Base-by-base conservation (phyloP, 2,797 vertebrate genomes). In the Gallinago nigripennis region DNA sequence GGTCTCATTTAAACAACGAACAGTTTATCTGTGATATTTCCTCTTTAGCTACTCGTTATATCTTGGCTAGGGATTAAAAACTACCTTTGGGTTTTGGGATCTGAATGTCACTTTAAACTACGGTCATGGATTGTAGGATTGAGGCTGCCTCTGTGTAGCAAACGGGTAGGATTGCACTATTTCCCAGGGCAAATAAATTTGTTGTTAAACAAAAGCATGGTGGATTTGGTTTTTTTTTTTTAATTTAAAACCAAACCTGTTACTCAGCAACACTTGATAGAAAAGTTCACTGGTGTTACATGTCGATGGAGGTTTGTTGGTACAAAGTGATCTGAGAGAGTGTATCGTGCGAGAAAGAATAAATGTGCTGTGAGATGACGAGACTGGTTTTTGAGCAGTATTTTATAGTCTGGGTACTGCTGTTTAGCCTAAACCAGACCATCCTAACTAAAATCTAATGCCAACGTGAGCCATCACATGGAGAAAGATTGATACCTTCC, bases 141-240 rank as follows among this genome's bases (percentile, higher is more conserved):
- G 45, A 75, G 33, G 70, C 23, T 81, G 35, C 31, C 12, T 51
- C 31, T 58, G 4, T 53, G 39, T 57, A 70, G 69, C 35, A 43
- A n/a, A 51, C 83, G 43, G 50, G 35, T 81, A 73, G 46, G 60
- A 86, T 5, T 82, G 54, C 54, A 76, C 27, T 88, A 48, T 79
- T 94, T 86, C 28, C 57, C 46, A 37, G 46, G 18, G 12, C n/a
- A 76, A 96, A 95, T 95, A 95, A 95, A 95, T 30, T 7, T 12
- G 10, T 39, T 86, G 21, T 76, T 86, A 58, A 79, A 77, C 16
- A 70, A 92, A 91, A 77, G 9, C 28, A 17, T 60, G 64, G 17
- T 0, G 16, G 27, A 11, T 39, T 82, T 66, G 28, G 9, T 10
- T 35, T 11, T 30, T 14, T 48, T 11, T 4, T 65, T 70, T 24